A percentile compares a stretch with the other conserved stretches of the same genome.
phyloP scores from a whole-genome alignment of 2,888 invertebrate genomes.

The Nebria brevicollis region DNA sequence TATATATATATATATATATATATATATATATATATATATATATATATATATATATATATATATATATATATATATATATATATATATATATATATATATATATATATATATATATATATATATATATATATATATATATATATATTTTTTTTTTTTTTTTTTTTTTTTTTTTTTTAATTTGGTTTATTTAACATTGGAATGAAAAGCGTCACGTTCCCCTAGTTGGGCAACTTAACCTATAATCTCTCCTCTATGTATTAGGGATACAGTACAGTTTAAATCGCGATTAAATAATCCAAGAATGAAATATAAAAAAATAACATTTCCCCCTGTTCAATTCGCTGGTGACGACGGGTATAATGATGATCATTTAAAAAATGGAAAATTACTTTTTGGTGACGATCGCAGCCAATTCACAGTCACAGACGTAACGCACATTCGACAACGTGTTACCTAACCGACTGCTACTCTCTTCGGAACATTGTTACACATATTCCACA shows the following conservation, averaged over 20 bases:
- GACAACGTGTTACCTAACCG: neutral
- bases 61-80: no score
- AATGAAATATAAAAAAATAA: neutral
- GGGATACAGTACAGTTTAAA: neutral
- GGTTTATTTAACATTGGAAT: neutral
- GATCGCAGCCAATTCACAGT: neutral
- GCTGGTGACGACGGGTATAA: neutral
- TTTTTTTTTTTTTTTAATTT: no score
- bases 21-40: no score
- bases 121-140: no score
- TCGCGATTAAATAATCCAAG: neutral
- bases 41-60: no score
- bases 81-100: no score
- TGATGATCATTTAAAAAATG: neutral
- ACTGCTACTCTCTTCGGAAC: neutral
- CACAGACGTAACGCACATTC: neutral
- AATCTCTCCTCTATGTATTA: neutral
- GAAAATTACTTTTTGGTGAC: constrained; percentile 1
- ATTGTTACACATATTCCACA: neutral
- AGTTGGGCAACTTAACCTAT: neutral
- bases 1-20: no score
- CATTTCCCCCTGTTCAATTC: neutral
- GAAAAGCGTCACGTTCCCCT: neutral
- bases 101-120: no score
- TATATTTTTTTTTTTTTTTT: no score